Conservation (phyloP, 2,888 invertebrate species). For the Mycogona germanica region DNA sequence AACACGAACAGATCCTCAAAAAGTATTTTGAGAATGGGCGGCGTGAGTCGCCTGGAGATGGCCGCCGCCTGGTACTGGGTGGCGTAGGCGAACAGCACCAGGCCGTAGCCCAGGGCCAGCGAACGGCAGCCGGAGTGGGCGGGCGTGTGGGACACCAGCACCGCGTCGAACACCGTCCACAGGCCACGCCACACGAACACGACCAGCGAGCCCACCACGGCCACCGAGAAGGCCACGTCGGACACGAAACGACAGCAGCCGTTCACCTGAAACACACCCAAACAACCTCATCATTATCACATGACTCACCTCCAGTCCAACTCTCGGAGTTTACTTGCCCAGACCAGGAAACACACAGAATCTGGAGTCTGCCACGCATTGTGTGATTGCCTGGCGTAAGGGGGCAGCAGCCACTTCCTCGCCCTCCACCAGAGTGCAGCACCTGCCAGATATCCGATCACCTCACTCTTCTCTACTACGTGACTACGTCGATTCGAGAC, state of each 20-base stretch:
- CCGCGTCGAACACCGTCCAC: constrained; percentile 68
- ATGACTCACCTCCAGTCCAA: too few species aligned
- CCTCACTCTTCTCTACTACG: too few species aligned
- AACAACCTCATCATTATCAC: too few species aligned
- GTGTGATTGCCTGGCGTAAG: too few species aligned
- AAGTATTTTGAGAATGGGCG: constrained; percentile 50
- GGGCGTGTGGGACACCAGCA: constrained; percentile 57
- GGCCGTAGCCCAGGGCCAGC: constrained; percentile 59
- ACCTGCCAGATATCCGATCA: too few species aligned
- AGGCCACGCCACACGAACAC: constrained; percentile 81
- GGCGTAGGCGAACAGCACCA: constrained; percentile 57
- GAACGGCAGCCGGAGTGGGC: constrained; percentile 61
- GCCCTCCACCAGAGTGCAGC: too few species aligned
- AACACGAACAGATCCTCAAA: constrained; percentile 65
- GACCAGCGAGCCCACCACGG: constrained; percentile 68
- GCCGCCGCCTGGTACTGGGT: constrained; percentile 57
- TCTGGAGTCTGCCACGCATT: too few species aligned
- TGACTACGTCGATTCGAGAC: too few species aligned
- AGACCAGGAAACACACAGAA: too few species aligned
- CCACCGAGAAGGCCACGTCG: constrained; percentile 75
- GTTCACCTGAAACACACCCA: not conserved
- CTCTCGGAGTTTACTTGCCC: too few species aligned
- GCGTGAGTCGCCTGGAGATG: constrained; percentile 51
- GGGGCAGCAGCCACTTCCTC: too few species aligned
- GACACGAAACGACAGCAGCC: constrained; percentile 40